These are phyloP conservation scores for Cheilosia vernalis DNA, from an alignment of 2,888 invertebrate genomes.

Conservation along the genomic window DNA sequence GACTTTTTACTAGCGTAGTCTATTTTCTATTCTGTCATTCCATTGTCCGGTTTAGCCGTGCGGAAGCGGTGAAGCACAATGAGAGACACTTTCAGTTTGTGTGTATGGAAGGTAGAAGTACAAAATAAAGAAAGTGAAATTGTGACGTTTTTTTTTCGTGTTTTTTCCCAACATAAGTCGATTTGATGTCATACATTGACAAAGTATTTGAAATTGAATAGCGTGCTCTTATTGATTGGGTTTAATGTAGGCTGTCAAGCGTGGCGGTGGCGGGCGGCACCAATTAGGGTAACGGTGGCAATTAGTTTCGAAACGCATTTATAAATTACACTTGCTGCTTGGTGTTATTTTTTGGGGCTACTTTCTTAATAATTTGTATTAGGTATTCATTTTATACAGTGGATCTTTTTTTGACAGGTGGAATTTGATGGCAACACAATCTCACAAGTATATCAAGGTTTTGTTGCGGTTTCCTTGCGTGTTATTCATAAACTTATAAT, in stretches of 20 bases:
- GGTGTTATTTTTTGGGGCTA: background rate
- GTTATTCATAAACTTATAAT: too few species aligned
- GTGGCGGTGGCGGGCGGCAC: constrained; percentile 4
- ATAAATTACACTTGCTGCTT: background rate
- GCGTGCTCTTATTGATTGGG: constrained; percentile 42
- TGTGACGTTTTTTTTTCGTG: constrained; percentile 30
- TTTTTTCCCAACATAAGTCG: constrained; percentile 21
- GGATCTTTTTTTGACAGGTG: background rate
- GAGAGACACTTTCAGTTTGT: background rate
- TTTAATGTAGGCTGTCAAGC: constrained; percentile 30
- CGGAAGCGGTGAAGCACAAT: constrained; percentile 20
- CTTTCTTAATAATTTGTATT: constrained; percentile 9
- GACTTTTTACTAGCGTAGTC: constrained; percentile 44
- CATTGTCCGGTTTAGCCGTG: constrained; percentile 38
- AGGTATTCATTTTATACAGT: background rate
- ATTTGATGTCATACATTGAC: constrained; percentile 51
- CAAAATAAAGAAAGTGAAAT: constrained; percentile 64
- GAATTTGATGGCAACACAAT: too few species aligned
- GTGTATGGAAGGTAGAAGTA: background rate
- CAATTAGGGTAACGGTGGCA: constrained; percentile 35
- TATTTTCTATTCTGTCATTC: background rate
- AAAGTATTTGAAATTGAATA: constrained; percentile 51
- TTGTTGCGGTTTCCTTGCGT: too few species aligned
- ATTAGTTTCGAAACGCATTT: constrained; percentile 7
- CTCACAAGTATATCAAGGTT: too few species aligned